A percentile compares a stretch with the other conserved stretches of the same genome.
phyloP scores from a whole-genome alignment of 2,888 invertebrate genomes.

The Cyaniris semiargus region DNA sequence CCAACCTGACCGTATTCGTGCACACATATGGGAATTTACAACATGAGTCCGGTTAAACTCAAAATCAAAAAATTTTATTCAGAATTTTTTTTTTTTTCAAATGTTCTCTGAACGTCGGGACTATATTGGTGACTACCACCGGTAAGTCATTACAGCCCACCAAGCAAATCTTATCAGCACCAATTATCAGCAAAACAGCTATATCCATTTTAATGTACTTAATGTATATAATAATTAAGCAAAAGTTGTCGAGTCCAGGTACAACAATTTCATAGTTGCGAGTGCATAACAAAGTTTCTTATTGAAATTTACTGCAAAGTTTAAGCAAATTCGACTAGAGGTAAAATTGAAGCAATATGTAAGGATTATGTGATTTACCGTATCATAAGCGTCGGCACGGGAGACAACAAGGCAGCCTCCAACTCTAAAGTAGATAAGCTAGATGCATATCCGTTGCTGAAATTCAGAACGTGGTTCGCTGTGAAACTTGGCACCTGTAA shows the following conservation, averaged over 20 bases:
- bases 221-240: background rate
- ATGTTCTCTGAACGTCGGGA: too few relatives aligned
- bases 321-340: slow-evolving; percentile 29
- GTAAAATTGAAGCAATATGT: slow-evolving; percentile 38
- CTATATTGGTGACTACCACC: too few relatives aligned
- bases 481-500: slow-evolving; percentile 82
- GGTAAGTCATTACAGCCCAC: too few relatives aligned
- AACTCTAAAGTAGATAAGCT: slow-evolving; percentile 80
- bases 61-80: too few relatives aligned
- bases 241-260: background rate
- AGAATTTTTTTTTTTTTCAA: too few relatives aligned
- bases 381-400: slow-evolving; percentile 78
- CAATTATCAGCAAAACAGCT: background rate
- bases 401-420: slow-evolving; percentile 71
- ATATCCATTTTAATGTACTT: background rate
- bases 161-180: too few relatives aligned
- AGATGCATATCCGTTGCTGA: slow-evolving; percentile 81
- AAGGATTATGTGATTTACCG: slow-evolving; percentile 59
- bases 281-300: slow-evolving; percentile 26
- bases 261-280: slow-evolving; percentile 24
- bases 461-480: slow-evolving; percentile 78
- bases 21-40: too few relatives aligned
- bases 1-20: too few relatives aligned
- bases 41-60: too few relatives aligned
- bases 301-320: slow-evolving; percentile 30